A percentile compares a stretch with the other conserved stretches of the same genome.
Evolutionary conservation across 2,797 vertebrate genomes (phyloP).

Genomic region (Malurus leucopterus): DNA sequence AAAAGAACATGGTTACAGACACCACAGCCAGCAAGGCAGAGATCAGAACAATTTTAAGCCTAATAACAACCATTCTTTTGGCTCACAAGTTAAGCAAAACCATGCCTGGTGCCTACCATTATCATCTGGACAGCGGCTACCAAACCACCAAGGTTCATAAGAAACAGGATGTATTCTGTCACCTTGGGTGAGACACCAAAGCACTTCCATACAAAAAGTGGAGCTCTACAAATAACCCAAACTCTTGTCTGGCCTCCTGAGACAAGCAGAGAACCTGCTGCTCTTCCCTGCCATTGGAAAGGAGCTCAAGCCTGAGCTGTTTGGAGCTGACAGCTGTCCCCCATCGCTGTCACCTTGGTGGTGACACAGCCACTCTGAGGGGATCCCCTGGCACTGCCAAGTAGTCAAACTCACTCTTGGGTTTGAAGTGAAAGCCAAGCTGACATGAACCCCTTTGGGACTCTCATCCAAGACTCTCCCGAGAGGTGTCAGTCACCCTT

Average conservation of each 20-base stretch:
- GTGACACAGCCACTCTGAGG: background rate
- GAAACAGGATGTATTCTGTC: background rate
- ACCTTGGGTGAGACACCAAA: background rate
- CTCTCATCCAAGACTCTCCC: background rate
- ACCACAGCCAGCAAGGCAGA: background rate
- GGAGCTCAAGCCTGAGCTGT: background rate
- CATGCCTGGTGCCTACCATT: background rate
- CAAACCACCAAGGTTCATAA: background rate
- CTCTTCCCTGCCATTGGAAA: background rate
- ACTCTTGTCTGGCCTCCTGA: background rate
- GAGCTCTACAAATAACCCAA: background rate
- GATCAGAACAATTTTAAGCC: background rate
- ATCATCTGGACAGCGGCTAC: background rate
- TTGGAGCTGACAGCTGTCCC: constrained; percentile 5
- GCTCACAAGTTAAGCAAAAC: background rate
- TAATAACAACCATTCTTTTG: background rate
- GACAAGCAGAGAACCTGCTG: background rate
- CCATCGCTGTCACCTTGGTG: background rate
- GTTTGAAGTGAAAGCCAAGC: background rate
- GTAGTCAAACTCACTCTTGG: background rate
- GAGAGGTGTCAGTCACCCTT: background rate
- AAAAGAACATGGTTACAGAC: constrained; percentile 28
- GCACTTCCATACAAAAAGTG: background rate
- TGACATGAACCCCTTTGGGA: background rate
- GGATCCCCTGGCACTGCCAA: background rate